These are phyloP conservation scores for Macaria notata DNA, from an alignment of 2,888 invertebrate species.

Conservation along the genomic window DNA sequence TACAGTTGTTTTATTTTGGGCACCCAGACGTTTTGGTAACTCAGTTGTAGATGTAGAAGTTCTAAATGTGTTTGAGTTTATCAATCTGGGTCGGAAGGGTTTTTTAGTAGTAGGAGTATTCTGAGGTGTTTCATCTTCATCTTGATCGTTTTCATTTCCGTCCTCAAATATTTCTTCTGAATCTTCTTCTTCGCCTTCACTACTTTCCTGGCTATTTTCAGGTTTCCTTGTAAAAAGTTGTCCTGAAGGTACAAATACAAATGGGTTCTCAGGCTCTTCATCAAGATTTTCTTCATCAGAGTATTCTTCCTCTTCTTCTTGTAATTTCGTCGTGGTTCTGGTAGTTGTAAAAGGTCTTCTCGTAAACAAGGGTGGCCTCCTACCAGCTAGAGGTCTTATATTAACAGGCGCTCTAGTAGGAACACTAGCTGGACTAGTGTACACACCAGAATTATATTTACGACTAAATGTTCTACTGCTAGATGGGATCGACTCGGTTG, in stretches of 20 bases:
- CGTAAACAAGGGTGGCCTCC: slow-evolving; percentile 62
- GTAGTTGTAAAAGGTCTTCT: slow-evolving; percentile 68
- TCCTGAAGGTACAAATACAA: slow-evolving; percentile 70
- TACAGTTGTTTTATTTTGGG: slow-evolving; percentile 60
- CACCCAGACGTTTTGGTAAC: slow-evolving; percentile 52
- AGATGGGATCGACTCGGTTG: slow-evolving; percentile 64
- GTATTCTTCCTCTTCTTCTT: slow-evolving; percentile 60
- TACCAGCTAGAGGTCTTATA: slow-evolving; percentile 54
- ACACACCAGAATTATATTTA: slow-evolving; percentile 73
- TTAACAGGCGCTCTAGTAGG: slow-evolving; percentile 48
- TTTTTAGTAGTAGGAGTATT: slow-evolving; percentile 54
- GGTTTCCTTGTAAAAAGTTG: slow-evolving; percentile 69
- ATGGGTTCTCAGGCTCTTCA: slow-evolving; percentile 66
- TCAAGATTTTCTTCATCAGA: slow-evolving; percentile 62
- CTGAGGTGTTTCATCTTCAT: slow-evolving; percentile 47
- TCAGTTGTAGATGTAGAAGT: slow-evolving; percentile 70
- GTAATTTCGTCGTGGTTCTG: slow-evolving; percentile 60
- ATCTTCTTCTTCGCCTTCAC: slow-evolving; percentile 49
- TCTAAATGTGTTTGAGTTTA: slow-evolving; percentile 73
- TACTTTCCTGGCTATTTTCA: slow-evolving; percentile 45
- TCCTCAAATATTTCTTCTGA: slow-evolving; percentile 44
- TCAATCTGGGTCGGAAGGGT: slow-evolving; percentile 58
- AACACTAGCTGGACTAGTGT: slow-evolving; percentile 69
- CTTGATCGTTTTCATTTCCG: slow-evolving; percentile 47
- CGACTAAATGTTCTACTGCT: slow-evolving; percentile 73